Conservation (phyloP, 2,113 vertebrate species). For the Mirounga angustirostris region DNA sequence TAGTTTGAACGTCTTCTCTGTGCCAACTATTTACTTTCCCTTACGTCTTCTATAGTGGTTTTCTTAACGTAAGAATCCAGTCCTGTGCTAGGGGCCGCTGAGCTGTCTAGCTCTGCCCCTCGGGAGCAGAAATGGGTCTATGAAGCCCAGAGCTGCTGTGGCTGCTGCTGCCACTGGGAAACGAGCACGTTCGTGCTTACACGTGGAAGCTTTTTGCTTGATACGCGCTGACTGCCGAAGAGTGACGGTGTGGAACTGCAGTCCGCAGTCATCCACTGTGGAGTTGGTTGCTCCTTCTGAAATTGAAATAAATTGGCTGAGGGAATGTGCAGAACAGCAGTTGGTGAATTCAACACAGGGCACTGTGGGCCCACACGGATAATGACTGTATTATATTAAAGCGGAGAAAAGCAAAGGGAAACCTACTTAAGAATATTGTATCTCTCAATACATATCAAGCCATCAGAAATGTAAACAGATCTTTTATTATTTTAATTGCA, state of each 20-base stretch:
- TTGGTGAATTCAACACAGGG: constrained; percentile 58
- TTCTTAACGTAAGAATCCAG: background rate
- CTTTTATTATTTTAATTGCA: constrained; percentile 62
- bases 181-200: constrained; percentile 31
- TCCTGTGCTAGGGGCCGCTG: constrained; percentile 51
- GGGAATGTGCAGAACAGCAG: constrained; percentile 79
- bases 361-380: constrained; percentile 64
- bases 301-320: constrained; percentile 80
- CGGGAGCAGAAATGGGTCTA: constrained; percentile 28
- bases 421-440: constrained; percentile 37
- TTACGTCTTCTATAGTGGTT: background rate
- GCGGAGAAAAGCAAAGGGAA: constrained; percentile 64
- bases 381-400: constrained; percentile 68
- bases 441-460: constrained; percentile 46
- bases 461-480: constrained; percentile 51
- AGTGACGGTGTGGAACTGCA: constrained; percentile 67
- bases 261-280: constrained; percentile 70
- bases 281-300: constrained; percentile 73
- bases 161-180: background rate
- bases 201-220: constrained; percentile 54
- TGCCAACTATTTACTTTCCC: background rate
- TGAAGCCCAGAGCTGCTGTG: background rate
- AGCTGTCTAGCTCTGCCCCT: constrained; percentile 61
- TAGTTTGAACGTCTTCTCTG: background rate
- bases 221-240: constrained; percentile 9